A percentile compares a stretch with the other conserved stretches of the same genome.
These are phyloP conservation scores for Caenorhabditis wallacei DNA, from an alignment of 2,888 invertebrate genomes.

Conservation along the genomic window DNA sequence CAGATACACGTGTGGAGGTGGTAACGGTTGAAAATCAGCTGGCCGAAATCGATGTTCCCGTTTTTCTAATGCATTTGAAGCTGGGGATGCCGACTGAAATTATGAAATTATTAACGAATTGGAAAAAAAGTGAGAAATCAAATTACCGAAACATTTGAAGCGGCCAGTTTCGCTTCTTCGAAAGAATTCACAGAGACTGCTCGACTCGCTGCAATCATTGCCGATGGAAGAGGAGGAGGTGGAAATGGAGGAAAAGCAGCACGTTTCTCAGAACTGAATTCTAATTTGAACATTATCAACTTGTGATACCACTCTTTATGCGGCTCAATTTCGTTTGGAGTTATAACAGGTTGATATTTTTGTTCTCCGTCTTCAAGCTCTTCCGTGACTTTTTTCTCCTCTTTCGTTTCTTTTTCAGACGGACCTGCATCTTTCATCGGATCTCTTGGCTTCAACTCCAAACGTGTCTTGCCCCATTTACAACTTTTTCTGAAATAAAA, in stretches of 20 bases:
- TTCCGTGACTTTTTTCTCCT: background rate
- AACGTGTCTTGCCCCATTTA: background rate
- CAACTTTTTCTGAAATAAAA: background rate
- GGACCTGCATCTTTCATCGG: background rate
- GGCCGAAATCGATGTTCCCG: constrained; percentile 45
- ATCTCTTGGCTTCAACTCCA: background rate
- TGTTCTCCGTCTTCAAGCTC: constrained; percentile 2
- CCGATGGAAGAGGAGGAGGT: constrained; percentile 52
- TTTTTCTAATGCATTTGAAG: background rate
- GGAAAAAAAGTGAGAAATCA: background rate
- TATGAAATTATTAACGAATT: background rate
- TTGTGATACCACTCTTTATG: constrained; percentile 54
- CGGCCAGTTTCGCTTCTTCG: constrained; percentile 33
- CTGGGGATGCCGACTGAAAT: constrained; percentile 28
- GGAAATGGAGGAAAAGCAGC: constrained; percentile 57
- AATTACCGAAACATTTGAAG: constrained; percentile 4
- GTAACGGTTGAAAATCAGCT: constrained; percentile 49
- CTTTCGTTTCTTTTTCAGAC: background rate
- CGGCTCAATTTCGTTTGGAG: constrained; percentile 31
- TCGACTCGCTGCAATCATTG: constrained; percentile 56
- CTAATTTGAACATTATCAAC: constrained; percentile 16
- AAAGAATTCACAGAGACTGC: constrained; percentile 47
- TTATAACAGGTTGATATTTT: constrained; percentile 14
- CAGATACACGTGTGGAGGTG: constrained; percentile 57
- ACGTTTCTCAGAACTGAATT: constrained; percentile 13